phyloP scores from a whole-genome alignment of 2,113 vertebrate genomes.

The Diadophis punctatus region DNA sequence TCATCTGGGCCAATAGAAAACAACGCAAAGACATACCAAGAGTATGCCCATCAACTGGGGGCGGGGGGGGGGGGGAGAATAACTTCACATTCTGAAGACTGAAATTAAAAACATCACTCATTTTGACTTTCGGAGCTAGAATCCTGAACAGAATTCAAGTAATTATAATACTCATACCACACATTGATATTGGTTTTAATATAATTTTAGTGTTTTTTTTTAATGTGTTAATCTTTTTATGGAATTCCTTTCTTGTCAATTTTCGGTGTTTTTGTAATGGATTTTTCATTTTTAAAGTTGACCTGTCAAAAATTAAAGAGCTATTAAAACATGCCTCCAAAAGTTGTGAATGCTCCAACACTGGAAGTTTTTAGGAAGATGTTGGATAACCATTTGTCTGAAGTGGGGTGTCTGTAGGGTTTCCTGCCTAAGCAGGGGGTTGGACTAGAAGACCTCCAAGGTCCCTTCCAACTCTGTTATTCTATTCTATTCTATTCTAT shows the following conservation, averaged over 20 bases:
- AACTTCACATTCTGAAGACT: background rate
- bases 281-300: background rate
- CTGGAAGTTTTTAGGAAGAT: no score
- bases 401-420: no score
- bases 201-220: background rate
- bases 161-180: background rate
- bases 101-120: slow-evolving; percentile 7
- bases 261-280: background rate
- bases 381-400: no score
- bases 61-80: background rate
- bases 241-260: background rate
- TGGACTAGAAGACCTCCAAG: no score
- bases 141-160: background rate
- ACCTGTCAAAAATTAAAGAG: background rate
- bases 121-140: background rate
- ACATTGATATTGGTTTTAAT: background rate
- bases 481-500: no score
- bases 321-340: background rate
- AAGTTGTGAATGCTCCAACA: no score
- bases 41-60: background rate
- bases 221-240: background rate
- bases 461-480: no score
- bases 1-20: background rate
- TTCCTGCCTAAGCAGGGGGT: no score
- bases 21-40: background rate